A percentile compares a stretch with the other conserved stretches of the same genome.
phyloP scores from a whole-genome alignment of 1,140 invertebrate species.

The Nephotettix cincticeps region DNA sequence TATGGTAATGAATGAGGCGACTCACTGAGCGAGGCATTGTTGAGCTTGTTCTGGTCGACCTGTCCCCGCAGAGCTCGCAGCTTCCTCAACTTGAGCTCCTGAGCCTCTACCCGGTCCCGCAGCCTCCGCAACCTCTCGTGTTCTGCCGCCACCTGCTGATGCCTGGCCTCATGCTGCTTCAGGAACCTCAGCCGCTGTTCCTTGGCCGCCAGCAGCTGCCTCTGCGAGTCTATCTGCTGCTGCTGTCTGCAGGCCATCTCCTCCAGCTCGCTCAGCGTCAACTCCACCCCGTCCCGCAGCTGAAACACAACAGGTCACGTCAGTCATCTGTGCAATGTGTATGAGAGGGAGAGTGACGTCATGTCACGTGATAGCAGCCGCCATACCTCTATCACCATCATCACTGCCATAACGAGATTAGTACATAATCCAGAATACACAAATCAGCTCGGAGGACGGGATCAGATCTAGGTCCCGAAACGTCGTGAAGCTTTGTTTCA shows the following conservation, averaged over 20 bases:
- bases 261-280: slow-evolving; percentile 90
- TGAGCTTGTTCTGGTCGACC: slow-evolving; percentile 86
- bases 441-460: no score
- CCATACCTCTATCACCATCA: no score
- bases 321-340: no score
- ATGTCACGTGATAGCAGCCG: no score
- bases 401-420: no score
- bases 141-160: slow-evolving; percentile 82
- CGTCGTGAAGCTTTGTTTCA: no score
- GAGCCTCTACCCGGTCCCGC: slow-evolving; percentile 87
- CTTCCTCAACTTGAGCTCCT: slow-evolving; percentile 90
- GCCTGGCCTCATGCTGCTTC: slow-evolving; percentile 85
- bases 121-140: slow-evolving; percentile 83
- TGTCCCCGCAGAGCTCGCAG: slow-evolving; percentile 86
- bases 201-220: slow-evolving; percentile 85
- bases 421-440: no score
- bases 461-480: no score
- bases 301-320: no score
- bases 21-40: slow-evolving; percentile 91
- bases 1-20: no score
- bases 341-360: no score
- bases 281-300: slow-evolving; percentile 54
- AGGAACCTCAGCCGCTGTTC: slow-evolving; percentile 92
- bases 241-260: slow-evolving; percentile 94
- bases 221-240: slow-evolving; percentile 92